Evolutionary conservation across 2,797 vertebrate genomes (phyloP).

Genomic region (Dipus sagitta): DNA sequence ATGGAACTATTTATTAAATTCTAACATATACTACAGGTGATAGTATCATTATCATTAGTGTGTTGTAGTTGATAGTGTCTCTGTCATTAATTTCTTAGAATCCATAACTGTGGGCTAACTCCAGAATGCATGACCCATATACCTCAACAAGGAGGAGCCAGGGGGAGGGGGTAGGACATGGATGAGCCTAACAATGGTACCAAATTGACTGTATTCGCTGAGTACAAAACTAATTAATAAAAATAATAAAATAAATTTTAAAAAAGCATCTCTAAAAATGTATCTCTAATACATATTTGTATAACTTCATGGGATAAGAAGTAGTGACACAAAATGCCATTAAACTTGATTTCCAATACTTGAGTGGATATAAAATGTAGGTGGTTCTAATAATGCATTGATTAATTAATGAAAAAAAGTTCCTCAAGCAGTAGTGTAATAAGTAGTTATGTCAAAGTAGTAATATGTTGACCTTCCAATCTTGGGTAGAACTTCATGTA

Average conservation of each 20-base stretch:
- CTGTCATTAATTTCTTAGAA: not conserved
- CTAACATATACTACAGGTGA: not conserved
- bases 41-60: not conserved
- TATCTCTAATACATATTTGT: not conserved
- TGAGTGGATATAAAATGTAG: slow-evolving; percentile 19
- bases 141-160: too few species aligned
- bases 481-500: slow-evolving; percentile 58
- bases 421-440: slow-evolving; percentile 35
- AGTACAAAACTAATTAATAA: too few species aligned
- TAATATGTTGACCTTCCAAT: slow-evolving; percentile 69
- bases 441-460: slow-evolving; percentile 69
- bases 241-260: too few species aligned
- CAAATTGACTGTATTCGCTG: too few species aligned
- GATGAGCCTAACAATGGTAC: too few species aligned
- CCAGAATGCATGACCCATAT: too few species aligned
- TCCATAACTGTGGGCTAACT: not conserved
- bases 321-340: not conserved
- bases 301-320: not conserved
- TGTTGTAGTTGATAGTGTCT: not conserved
- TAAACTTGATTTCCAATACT: slow-evolving; percentile 47
- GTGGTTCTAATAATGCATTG: slow-evolving; percentile 48
- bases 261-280: not conserved
- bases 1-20: not conserved
- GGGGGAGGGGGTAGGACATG: too few species aligned
- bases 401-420: slow-evolving; percentile 13